Conservation (phyloP, 1,140 invertebrate genomes). For the Diprion similis region DNA sequence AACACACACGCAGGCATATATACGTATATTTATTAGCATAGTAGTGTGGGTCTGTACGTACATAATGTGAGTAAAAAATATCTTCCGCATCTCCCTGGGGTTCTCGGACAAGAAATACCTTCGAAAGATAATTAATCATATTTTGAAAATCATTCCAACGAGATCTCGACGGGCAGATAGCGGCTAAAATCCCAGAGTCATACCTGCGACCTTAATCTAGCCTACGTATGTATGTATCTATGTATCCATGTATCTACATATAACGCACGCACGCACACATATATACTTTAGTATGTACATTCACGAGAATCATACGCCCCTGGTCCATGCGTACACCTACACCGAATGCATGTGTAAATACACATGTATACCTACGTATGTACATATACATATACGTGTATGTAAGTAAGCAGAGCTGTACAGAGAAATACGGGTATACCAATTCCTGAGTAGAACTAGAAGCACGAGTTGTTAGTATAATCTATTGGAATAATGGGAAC, state of each 20-base stretch:
- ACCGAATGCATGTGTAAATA: not conserved
- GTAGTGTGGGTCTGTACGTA: too few species aligned
- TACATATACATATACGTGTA: too few species aligned
- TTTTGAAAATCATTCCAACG: slow-evolving; percentile 61
- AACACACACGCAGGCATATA: too few species aligned
- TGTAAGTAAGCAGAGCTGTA: not conserved
- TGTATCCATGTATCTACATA: not conserved
- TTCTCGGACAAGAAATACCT: slow-evolving; percentile 46
- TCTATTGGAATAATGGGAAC: slow-evolving; percentile 2
- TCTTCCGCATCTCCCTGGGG: slow-evolving; percentile 3
- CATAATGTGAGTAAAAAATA: not conserved
- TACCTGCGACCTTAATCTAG: slow-evolving; percentile 46
- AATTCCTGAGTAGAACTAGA: not conserved
- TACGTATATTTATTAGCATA: too few species aligned
- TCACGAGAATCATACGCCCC: not conserved
- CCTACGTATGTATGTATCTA: not conserved
- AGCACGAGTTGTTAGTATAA: too few species aligned
- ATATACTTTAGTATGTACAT: not conserved
- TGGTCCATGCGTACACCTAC: not conserved
- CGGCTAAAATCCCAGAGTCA: slow-evolving; percentile 54
- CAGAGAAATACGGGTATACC: not conserved
- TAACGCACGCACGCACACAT: not conserved
- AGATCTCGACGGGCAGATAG: slow-evolving; percentile 53
- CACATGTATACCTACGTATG: not conserved
- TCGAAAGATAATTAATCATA: slow-evolving; percentile 60